These are phyloP conservation scores for Cnemophilus loriae DNA, from an alignment of 2,113 vertebrate species.

Conservation along the genomic window DNA sequence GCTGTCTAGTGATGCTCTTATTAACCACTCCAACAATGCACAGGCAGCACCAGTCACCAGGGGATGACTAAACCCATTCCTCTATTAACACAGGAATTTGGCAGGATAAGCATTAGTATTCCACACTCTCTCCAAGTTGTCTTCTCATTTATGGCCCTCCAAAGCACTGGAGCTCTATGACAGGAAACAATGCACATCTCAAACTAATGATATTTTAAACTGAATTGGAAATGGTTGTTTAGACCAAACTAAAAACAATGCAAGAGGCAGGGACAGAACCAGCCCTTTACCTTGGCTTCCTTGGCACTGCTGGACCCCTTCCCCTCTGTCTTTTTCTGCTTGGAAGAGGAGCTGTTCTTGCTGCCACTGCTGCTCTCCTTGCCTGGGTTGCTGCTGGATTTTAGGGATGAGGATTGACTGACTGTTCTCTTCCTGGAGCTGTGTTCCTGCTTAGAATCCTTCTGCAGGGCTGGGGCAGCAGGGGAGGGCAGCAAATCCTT, in stretches of 20 bases:
- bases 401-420: slow-evolving; percentile 88
- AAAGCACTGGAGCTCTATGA: neutral
- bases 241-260: neutral
- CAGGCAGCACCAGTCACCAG: neutral
- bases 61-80: neutral
- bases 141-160: neutral
- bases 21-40: neutral
- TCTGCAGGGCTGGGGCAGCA: slow-evolving; percentile 80
- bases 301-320: slow-evolving; percentile 81
- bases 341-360: slow-evolving; percentile 84
- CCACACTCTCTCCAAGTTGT: neutral
- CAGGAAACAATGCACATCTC: neutral
- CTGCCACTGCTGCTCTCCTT: slow-evolving; percentile 80
- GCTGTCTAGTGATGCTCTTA: neutral
- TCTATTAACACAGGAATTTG: neutral
- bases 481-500: slow-evolving; percentile 91
- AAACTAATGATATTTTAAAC: neutral
- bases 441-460: slow-evolving; percentile 88
- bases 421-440: slow-evolving; percentile 87
- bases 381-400: slow-evolving; percentile 81
- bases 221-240: neutral
- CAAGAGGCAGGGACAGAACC: neutral
- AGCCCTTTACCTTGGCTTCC: slow-evolving; percentile 81
- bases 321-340: slow-evolving; percentile 90
- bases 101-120: neutral